Conservation (phyloP, 2,888 invertebrate species). For the Gortyna flavago region DNA sequence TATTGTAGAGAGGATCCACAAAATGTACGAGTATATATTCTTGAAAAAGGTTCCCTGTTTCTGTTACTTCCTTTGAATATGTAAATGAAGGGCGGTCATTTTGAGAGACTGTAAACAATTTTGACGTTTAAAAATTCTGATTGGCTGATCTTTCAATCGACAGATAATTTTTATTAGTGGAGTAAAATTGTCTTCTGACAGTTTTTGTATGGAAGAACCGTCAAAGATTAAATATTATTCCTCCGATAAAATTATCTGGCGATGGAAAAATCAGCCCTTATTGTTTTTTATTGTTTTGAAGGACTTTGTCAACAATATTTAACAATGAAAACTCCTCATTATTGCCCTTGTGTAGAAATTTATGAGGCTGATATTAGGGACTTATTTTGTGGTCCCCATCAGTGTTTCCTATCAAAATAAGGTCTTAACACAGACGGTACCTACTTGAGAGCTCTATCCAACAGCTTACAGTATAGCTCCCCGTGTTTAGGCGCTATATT, state of each 20-base stretch:
- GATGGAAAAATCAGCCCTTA: no score
- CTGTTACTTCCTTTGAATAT: background rate
- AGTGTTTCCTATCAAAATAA: background rate
- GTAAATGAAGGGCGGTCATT: background rate
- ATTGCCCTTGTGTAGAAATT: background rate
- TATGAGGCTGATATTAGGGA: background rate
- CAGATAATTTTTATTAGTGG: no score
- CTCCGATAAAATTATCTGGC: no score
- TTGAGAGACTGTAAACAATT: no score
- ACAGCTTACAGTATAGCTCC: background rate
- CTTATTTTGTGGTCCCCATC: background rate
- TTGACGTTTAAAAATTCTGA: no score
- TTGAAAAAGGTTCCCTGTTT: background rate
- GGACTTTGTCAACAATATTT: background rate
- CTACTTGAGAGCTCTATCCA: background rate
- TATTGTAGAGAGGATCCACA: background rate
- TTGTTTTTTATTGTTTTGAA: no score
- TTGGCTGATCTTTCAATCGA: no score
- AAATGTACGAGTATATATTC: background rate
- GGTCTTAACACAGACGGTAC: background rate
- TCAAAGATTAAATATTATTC: no score
- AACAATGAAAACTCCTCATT: background rate
- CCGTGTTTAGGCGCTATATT: background rate
- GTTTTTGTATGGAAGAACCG: no score
- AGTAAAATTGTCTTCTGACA: no score